These are phyloP conservation scores for Craterocephalus amniculus DNA, from an alignment of 2,797 vertebrate genomes.

Conservation along the genomic window DNA sequence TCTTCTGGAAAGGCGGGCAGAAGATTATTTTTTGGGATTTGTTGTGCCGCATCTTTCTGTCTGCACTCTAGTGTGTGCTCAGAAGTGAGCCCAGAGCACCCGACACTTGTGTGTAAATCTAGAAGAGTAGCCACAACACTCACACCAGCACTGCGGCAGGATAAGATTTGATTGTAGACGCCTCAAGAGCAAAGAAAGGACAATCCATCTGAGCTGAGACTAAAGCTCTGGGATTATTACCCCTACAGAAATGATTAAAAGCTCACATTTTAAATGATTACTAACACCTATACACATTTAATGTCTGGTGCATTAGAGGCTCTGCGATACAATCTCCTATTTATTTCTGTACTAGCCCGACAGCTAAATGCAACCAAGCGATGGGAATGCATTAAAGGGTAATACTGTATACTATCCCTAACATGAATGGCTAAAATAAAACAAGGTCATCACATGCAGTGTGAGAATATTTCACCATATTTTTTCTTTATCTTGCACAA, in stretches of 20 bases:
- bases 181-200: constrained; percentile 63
- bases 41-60: constrained; percentile 54
- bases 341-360: background rate
- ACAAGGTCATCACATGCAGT: background rate
- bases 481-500: constrained; percentile 23
- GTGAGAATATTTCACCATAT: background rate
- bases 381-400: background rate
- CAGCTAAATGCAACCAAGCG: background rate
- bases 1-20: constrained; percentile 42
- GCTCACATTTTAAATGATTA: background rate
- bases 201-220: constrained; percentile 27
- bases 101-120: constrained; percentile 73
- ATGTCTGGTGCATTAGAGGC: background rate
- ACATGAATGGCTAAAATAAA: background rate
- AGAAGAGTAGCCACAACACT: constrained; percentile 54
- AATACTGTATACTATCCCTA: background rate
- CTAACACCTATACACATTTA: background rate
- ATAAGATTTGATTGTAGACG: constrained; percentile 62
- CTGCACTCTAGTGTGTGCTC: constrained; percentile 65
- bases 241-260: background rate
- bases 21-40: constrained; percentile 50
- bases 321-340: background rate
- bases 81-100: constrained; percentile 63
- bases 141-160: constrained; percentile 28
- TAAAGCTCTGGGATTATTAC: constrained; percentile 25